A percentile compares a stretch with the other conserved stretches of the same genome.
These are phyloP conservation scores for Spatulosminthurus flaviceps DNA, from an alignment of 2,888 invertebrate genomes.

Conservation along the genomic window DNA sequence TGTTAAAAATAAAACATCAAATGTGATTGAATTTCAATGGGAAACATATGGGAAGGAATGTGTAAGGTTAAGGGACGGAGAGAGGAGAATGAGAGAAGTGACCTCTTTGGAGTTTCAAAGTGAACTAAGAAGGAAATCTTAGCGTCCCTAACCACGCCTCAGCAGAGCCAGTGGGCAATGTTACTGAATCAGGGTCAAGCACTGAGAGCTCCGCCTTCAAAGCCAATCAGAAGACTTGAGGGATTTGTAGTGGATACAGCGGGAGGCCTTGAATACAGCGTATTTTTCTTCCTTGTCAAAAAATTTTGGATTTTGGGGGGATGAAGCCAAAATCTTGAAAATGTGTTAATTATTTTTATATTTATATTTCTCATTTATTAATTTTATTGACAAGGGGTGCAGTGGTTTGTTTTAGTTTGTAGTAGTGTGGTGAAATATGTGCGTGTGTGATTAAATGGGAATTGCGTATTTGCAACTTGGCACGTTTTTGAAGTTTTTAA, in stretches of 20 bases:
- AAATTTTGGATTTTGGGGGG: not conserved
- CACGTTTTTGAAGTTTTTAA: too few relatives aligned
- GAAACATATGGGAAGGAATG: too few relatives aligned
- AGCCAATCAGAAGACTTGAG: not conserved
- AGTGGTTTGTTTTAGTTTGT: too few relatives aligned
- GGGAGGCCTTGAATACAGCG: not conserved
- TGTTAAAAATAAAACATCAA: too few relatives aligned
- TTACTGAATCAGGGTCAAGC: not conserved
- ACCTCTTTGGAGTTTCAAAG: not conserved
- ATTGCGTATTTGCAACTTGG: too few relatives aligned
- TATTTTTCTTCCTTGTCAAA: constrained; percentile 13
- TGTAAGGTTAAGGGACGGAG: not conserved
- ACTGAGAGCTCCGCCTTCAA: not conserved
- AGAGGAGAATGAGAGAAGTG: not conserved
- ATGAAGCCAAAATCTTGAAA: not conserved
- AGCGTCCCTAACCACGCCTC: not conserved
- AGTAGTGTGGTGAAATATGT: too few relatives aligned
- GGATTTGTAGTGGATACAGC: not conserved
- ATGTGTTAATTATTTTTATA: too few relatives aligned
- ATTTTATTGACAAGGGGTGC: too few relatives aligned
- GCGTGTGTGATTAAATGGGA: too few relatives aligned
- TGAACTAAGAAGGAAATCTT: not conserved
- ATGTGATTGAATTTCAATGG: too few relatives aligned
- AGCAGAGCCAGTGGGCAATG: not conserved
- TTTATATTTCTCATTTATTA: too few relatives aligned